Evolutionary conservation across 2,113 vertebrate species (phyloP), one percentile per base, ranked within the genome.

Genomic region (Martes martes): DNA sequence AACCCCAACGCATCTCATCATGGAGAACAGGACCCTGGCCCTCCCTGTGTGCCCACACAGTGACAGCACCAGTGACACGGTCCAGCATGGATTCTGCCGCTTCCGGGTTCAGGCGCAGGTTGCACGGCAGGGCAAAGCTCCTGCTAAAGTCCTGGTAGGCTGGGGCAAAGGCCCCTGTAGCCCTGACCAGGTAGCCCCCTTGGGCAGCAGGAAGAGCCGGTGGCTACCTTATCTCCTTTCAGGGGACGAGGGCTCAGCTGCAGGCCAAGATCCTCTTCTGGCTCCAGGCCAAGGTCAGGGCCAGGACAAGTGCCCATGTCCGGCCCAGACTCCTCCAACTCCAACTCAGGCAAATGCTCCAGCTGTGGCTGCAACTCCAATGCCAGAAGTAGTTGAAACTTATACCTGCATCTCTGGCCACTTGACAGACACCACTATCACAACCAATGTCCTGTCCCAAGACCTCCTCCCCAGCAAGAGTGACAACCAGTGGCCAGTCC

Each of bases 71-170:
- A 52, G 61, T 31, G 94, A 97, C 65, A 18, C 33, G 7, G 33
- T 19, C 76, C 97, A 85, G 87, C 33, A 7, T 0, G 47, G 93
- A 89, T 15, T 61, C 61, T 33, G 47, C 91, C 11, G 11, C 42
- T 63, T 94, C 26, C 61, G 8, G 76, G 18, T 95, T 90, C 96
- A 96, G 88, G 69, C 91, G 78, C 97, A 91, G 52, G 10, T 78
- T 65, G 14, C 26, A n/a, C 55, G 59, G 59, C 93, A 95, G 45
- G 45, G 65, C 89, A 98, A 97, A 89, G 31, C 31, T 89, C 96
- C 95, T 26, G 96, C 97, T 78, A 98, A 97, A 73, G 98, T 98
- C 78, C 91, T 98, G 7, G 65, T 98, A 78, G 97, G 97, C 79
- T 97, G 98, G 97, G 97, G 97, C 52, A 98, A 95, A 95, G 97